These are phyloP conservation scores for Hylaea fasciaria DNA, from an alignment of 2,888 invertebrate species.

Conservation along the genomic window DNA sequence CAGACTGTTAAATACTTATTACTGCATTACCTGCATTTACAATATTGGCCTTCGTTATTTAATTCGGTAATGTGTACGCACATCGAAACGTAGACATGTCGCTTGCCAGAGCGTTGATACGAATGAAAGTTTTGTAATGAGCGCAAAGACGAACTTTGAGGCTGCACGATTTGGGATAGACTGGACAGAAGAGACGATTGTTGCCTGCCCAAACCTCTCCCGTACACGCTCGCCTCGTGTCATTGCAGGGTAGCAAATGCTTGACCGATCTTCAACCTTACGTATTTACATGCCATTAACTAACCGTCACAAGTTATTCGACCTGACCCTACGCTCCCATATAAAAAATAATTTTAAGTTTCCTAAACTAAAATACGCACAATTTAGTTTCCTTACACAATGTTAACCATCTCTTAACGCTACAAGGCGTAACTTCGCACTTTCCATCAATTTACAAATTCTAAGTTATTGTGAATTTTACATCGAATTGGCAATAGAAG, in stretches of 20 bases:
- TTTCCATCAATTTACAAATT: slow-evolving; percentile 37
- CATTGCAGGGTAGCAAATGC: slow-evolving; percentile 33
- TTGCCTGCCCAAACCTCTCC: slow-evolving; percentile 1
- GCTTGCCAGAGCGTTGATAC: slow-evolving; percentile 34
- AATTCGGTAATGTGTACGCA: slow-evolving; percentile 76
- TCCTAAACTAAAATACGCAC: slow-evolving; percentile 70
- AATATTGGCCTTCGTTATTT: slow-evolving; percentile 74
- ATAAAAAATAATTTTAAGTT: slow-evolving; percentile 66
- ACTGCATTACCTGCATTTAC: slow-evolving; percentile 81
- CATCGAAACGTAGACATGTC: slow-evolving; percentile 45
- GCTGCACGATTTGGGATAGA: slow-evolving; percentile 13
- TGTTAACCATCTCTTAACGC: slow-evolving; percentile 57
- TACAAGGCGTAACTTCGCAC: slow-evolving; percentile 53
- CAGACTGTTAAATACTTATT: slow-evolving; percentile 81
- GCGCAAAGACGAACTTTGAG: slow-evolving; percentile 28
- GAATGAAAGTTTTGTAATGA: slow-evolving; percentile 33
- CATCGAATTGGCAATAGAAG: slow-evolving; percentile 38
- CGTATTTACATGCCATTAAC: slow-evolving; percentile 76
- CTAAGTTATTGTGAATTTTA: slow-evolving; percentile 36
- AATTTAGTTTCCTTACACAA: slow-evolving; percentile 59
- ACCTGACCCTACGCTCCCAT: slow-evolving; percentile 66
- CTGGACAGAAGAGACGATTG: neutral
- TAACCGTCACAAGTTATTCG: slow-evolving; percentile 62
- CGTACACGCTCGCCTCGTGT: slow-evolving; percentile 26
- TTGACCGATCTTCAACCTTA: slow-evolving; percentile 58